phyloP scores from a whole-genome alignment of 2,888 invertebrate genomes.

The Drosophila kambysellisi region DNA sequence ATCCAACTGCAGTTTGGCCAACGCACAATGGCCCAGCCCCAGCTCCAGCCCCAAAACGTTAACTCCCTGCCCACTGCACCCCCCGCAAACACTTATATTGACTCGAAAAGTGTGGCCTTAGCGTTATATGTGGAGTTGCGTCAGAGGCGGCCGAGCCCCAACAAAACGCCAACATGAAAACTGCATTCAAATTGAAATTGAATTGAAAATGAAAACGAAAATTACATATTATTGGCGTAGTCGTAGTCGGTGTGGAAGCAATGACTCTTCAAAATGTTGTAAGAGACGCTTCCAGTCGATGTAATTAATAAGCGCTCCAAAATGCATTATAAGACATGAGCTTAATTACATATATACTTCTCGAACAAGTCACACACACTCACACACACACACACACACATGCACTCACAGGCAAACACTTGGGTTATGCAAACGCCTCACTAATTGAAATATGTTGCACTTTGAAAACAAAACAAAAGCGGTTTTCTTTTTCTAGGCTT shows the following conservation, averaged over 20 bases:
- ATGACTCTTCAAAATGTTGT: conserved; percentile 73
- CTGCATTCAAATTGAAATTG: conserved; percentile 59
- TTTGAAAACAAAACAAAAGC: conserved; percentile 12
- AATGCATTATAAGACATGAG: conserved; percentile 56
- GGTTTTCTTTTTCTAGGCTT: conserved; percentile 18
- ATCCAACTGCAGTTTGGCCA: conserved; percentile 48
- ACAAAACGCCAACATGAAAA: conserved; percentile 69
- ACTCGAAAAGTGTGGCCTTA: conserved; percentile 29
- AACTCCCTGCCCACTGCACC: conserved; percentile 9
- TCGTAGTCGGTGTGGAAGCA: conserved; percentile 45
- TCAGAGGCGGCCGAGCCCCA: conserved; percentile 67
- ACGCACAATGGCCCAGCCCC: conserved; percentile 68
- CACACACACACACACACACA: no score
- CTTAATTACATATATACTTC: conserved; percentile 29
- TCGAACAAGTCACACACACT: not conserved
- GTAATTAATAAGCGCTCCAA: conserved; percentile 72
- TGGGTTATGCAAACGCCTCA: conserved; percentile 64
- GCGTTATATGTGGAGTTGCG: conserved; percentile 32
- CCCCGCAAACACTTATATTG: conserved; percentile 17
- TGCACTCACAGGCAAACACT: not conserved
- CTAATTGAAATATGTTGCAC: conserved; percentile 64
- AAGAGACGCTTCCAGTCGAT: conserved; percentile 28
- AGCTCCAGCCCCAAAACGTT: conserved; percentile 15
- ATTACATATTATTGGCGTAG: conserved; percentile 65
- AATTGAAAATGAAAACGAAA: conserved; percentile 62